Evolutionary conservation across 2,888 invertebrate species (phyloP), one percentile per base, ranked within the genome.

Genomic region (Andrena dorsata): DNA sequence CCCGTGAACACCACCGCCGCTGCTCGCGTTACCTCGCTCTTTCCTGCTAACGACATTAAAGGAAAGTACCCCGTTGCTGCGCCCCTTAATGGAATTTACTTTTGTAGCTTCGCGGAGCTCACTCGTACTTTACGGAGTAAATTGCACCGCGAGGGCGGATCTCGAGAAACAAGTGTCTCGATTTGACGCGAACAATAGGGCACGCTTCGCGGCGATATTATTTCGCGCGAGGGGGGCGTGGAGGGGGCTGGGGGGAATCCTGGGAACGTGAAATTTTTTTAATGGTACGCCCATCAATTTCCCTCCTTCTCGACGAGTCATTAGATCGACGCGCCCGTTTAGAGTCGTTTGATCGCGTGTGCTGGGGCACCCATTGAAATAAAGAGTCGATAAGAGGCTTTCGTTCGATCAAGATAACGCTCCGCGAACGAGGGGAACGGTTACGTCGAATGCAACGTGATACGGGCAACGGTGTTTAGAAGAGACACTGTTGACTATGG

Each of bases 71-170:
- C 80, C 86, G 82, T 77, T 84, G 86, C 79, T 83, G 81, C 56
- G 56, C 56, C 26, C 82, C 86, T 82, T 90, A 91, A 91, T 91
- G 88, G 89, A 91, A 91, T 91, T 91, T 90, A 91, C 90, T 91
- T 91, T 91, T 91, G 89, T 88, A 90, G 89, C 90, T 91, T 90
- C 90, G 82, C 85, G 77, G 86, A 83, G 84, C 82, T 81, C 76
- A 47, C 80, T 75, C 63, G 82, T 86, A 79, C 83, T 78, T 83
- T 74, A 79, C 78, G 30, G 70, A 86, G 87, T 87, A 85, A 89
- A 90, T 90, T 89, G 88, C 87, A 89, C 85, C 84, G 87, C 69
- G 68, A 80, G 79, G 83, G 75, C 47, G 79, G 71, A 71, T 68
- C 82, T 76, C 75, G 85, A 77, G 87, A 90, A 89, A 89, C 88